Conservation (phyloP, 2,797 vertebrate genomes). For the Mionectes olivaceus region DNA sequence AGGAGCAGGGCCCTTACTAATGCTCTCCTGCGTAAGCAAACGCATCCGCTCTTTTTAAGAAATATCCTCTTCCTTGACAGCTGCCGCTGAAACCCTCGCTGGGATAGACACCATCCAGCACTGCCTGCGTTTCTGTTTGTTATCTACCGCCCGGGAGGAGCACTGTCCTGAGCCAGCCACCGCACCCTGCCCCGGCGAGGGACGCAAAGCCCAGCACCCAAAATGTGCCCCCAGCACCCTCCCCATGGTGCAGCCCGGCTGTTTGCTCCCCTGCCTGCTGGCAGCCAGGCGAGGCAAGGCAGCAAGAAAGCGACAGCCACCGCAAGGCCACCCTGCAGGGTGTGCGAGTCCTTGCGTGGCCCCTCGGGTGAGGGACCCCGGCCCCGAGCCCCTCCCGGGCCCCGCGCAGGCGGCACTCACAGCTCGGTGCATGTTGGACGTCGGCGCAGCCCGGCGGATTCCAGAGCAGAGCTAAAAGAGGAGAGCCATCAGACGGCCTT, state of each 20-base stretch:
- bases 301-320: background rate
- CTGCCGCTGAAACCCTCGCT: background rate
- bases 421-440: constrained; percentile 87
- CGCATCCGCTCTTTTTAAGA: constrained; percentile 20
- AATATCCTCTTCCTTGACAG: constrained; percentile 49
- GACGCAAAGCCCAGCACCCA: background rate
- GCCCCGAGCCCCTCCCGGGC: constrained; percentile 43
- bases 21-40: background rate
- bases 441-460: constrained; percentile 84
- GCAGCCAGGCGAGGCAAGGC: background rate
- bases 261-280: background rate
- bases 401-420: constrained; percentile 87
- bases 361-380: constrained; percentile 34
- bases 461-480: constrained; percentile 87
- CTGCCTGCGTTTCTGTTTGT: background rate
- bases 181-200: background rate
- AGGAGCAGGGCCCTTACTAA: background rate
- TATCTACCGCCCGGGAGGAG: background rate
- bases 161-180: background rate
- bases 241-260: background rate
- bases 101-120: background rate
- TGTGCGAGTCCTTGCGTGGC: background rate
- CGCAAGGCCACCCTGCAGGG: background rate
- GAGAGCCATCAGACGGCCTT: constrained; percentile 81
- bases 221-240: background rate